Conservation (phyloP, 2,113 vertebrate species). For the Phaethon lepturus region DNA sequence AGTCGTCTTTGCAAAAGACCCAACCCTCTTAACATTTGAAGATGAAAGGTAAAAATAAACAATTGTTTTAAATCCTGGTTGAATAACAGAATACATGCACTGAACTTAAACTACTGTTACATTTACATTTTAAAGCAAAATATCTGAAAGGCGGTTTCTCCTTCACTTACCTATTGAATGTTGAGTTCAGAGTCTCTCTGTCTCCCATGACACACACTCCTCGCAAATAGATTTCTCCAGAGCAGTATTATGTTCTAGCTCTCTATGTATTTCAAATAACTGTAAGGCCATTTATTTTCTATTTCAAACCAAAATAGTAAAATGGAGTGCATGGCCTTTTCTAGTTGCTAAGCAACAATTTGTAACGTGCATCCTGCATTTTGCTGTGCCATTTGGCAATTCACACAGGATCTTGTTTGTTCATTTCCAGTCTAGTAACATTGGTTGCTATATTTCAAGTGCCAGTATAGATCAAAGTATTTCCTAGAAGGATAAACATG, state of each 20-base stretch:
- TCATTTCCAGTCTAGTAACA: constrained; percentile 71
- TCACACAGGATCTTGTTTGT: constrained; percentile 59
- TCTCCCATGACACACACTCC: neutral
- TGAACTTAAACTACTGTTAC: constrained; percentile 24
- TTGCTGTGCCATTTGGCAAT: constrained; percentile 66
- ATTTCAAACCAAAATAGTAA: constrained; percentile 58
- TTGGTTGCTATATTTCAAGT: constrained; percentile 68
- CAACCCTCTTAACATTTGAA: neutral
- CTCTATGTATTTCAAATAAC: constrained; percentile 40
- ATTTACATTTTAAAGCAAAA: constrained; percentile 52
- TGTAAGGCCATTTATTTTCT: constrained; percentile 51
- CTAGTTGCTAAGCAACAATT: constrained; percentile 66
- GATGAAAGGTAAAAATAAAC: constrained; percentile 57
- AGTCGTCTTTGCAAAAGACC: neutral
- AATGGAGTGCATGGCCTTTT: constrained; percentile 47
- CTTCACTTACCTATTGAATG: constrained; percentile 34
- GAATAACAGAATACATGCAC: constrained; percentile 2
- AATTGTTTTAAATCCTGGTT: constrained; percentile 48
- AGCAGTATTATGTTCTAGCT: constrained; percentile 21
- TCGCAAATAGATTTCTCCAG: constrained; percentile 33
- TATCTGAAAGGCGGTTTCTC: constrained; percentile 38
- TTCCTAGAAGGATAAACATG: constrained; percentile 73
- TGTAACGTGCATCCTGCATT: constrained; percentile 39
- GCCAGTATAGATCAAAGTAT: constrained; percentile 71
- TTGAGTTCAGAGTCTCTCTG: constrained; percentile 25